These are phyloP conservation scores for Acleris holmiana DNA, from an alignment of 2,888 invertebrate species.

Conservation along the genomic window DNA sequence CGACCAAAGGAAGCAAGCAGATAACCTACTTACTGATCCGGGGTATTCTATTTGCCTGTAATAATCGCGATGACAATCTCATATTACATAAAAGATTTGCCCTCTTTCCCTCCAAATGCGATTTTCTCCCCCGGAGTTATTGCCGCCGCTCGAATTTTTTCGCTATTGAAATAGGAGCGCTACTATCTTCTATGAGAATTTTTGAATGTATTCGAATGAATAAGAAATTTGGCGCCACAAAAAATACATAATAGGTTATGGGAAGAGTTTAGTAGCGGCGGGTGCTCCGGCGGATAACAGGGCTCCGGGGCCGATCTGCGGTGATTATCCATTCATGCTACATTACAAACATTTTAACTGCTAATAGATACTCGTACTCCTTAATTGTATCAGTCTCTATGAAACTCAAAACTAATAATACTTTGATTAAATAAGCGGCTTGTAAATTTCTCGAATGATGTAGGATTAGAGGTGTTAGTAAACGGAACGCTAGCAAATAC, in stretches of 20 bases:
- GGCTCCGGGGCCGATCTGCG: slow-evolving; percentile 39
- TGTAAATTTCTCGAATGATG: no score
- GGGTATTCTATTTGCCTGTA: slow-evolving; percentile 84
- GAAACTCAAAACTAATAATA: no score
- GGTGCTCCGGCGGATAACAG: slow-evolving; percentile 48
- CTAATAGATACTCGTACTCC: no score
- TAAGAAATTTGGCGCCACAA: slow-evolving; percentile 72
- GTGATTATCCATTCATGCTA: slow-evolving; percentile 38
- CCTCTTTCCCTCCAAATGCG: slow-evolving; percentile 83
- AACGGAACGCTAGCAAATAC: no score
- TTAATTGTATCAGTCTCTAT: no score
- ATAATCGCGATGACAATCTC: slow-evolving; percentile 85
- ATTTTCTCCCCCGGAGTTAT: slow-evolving; percentile 82
- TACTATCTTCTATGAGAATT: slow-evolving; percentile 65
- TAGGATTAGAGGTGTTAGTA: no score
- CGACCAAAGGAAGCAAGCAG: slow-evolving; percentile 78
- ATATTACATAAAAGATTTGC: slow-evolving; percentile 85
- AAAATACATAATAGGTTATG: slow-evolving; percentile 65
- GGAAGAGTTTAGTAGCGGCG: slow-evolving; percentile 43
- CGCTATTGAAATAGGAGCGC: slow-evolving; percentile 74
- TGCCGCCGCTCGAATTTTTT: slow-evolving; percentile 78
- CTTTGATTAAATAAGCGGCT: no score
- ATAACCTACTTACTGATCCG: slow-evolving; percentile 84
- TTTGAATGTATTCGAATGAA: slow-evolving; percentile 80
- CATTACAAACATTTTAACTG: slow-evolving; percentile 42